A percentile compares a stretch with the other conserved stretches of the same genome.
phyloP scores from a whole-genome alignment of 2,797 vertebrate genomes.

The Percopsis omiscomaycus region DNA sequence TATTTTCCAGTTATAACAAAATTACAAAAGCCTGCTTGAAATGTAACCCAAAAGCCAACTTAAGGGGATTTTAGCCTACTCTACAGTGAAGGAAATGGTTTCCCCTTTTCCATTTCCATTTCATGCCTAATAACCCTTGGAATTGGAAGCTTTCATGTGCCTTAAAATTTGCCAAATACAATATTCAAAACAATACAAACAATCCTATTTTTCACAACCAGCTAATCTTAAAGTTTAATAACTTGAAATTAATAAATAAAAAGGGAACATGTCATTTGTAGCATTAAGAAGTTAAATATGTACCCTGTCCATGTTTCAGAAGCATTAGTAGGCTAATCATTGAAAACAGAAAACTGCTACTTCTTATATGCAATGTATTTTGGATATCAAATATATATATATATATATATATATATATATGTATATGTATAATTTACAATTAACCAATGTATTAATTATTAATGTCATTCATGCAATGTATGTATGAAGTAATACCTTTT shows the following conservation, averaged over 20 bases:
- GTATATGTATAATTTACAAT: conserved; percentile 93
- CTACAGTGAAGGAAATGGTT: conserved; percentile 42
- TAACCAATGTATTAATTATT: conserved; percentile 81
- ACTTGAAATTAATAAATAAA: conserved; percentile 58
- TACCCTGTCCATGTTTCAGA: conserved; percentile 68
- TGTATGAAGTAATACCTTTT: conserved; percentile 86
- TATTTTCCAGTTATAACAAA: conserved; percentile 63
- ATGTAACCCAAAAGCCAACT: conserved; percentile 46
- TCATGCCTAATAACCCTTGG: conserved; percentile 44
- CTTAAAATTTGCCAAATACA: conserved; percentile 60
- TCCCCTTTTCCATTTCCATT: conserved; percentile 46
- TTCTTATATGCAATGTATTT: conserved; percentile 96
- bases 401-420: conserved; percentile 77
- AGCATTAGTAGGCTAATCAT: conserved; percentile 64
- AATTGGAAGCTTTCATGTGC: conserved; percentile 60
- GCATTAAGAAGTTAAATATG: conserved; percentile 70
- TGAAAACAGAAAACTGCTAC: conserved; percentile 83
- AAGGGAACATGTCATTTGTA: conserved; percentile 73
- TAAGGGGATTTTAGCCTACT: conserved; percentile 35
- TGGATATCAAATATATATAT: conserved; percentile 85
- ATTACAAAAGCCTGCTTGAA: conserved; percentile 69
- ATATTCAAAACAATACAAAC: conserved; percentile 59
- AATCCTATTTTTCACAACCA: conserved; percentile 53
- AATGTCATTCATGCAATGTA: conserved; percentile 82
- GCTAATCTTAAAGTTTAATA: conserved; percentile 54